A percentile compares a stretch with the other conserved stretches of the same genome.
Conservation (phyloP, 2,113 vertebrate species). For the Ammospiza nelsoni region DNA sequence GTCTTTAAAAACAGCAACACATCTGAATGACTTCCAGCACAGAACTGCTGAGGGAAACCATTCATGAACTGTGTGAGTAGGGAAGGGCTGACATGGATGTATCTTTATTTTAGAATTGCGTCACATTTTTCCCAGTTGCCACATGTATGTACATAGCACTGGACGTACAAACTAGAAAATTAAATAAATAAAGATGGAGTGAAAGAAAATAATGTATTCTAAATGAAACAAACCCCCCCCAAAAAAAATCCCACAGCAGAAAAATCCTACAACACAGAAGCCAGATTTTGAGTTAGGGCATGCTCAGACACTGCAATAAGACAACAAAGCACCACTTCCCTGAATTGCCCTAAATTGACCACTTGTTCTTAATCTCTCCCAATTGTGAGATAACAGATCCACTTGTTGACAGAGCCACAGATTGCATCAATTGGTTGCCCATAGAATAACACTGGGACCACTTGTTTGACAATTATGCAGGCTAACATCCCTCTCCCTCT, state of each 20-base stretch:
- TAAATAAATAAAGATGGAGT: neutral
- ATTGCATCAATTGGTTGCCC: neutral
- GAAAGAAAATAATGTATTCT: neutral
- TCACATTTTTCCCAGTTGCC: neutral
- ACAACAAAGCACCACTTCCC: neutral
- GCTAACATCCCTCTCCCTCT: neutral
- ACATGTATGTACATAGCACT: accelerated
- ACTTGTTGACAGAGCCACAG: conserved; percentile 3
- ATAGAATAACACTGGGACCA: neutral
- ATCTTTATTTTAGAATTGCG: neutral
- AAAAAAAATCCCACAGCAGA: neutral
- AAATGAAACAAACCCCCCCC: neutral
- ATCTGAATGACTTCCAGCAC: neutral
- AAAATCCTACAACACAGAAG: neutral
- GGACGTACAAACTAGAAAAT: neutral
- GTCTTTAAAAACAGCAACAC: conserved; percentile 33
- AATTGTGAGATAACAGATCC: neutral
- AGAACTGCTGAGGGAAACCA: neutral
- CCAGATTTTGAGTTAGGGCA: neutral
- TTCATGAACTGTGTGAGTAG: neutral
- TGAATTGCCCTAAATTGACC: conserved; percentile 3
- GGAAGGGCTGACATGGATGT: neutral
- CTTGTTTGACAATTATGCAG: neutral
- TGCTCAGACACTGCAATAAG: neutral
- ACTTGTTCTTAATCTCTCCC: conserved; percentile 37